A percentile compares a stretch with the other conserved stretches of the same genome.
Evolutionary conservation across 2,888 invertebrate species (phyloP).

Genomic region (Heliconius aoede): DNA sequence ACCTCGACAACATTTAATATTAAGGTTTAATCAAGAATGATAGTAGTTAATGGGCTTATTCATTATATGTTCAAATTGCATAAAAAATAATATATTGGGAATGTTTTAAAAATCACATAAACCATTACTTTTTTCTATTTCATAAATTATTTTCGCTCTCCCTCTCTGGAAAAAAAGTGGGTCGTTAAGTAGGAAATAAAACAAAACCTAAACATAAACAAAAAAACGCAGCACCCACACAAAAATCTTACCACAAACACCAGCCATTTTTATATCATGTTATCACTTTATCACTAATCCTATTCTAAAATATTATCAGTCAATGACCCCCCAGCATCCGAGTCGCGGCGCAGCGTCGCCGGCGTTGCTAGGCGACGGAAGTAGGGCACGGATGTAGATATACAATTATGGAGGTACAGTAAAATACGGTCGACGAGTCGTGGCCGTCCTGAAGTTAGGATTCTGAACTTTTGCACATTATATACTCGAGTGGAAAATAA

Average conservation of each 20-base stretch:
- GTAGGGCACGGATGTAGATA: slow-evolving; percentile 25
- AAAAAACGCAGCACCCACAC: neutral
- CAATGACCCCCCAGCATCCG: slow-evolving; percentile 1
- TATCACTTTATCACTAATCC: neutral
- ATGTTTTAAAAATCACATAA: neutral
- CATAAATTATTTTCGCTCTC: too few species aligned
- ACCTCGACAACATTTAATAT: neutral
- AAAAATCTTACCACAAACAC: slow-evolving; percentile 5
- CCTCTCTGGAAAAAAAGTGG: too few species aligned
- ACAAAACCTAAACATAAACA: neutral
- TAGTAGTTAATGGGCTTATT: neutral
- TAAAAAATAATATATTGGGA: neutral
- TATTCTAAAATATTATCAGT: slow-evolving; percentile 11
- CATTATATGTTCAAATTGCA: neutral
- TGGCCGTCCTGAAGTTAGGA: neutral
- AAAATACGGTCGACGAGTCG: neutral
- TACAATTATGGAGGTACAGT: neutral
- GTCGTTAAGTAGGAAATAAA: neutral
- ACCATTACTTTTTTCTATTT: too few species aligned
- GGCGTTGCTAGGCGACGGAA: slow-evolving; percentile 42
- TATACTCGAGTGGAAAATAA: neutral
- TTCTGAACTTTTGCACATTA: neutral
- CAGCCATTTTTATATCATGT: neutral
- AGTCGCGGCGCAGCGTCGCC: slow-evolving; percentile 35
- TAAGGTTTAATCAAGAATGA: neutral